These are phyloP conservation scores for Hetaerina titia DNA, from an alignment of 2,888 invertebrate genomes.

Conservation along the genomic window DNA sequence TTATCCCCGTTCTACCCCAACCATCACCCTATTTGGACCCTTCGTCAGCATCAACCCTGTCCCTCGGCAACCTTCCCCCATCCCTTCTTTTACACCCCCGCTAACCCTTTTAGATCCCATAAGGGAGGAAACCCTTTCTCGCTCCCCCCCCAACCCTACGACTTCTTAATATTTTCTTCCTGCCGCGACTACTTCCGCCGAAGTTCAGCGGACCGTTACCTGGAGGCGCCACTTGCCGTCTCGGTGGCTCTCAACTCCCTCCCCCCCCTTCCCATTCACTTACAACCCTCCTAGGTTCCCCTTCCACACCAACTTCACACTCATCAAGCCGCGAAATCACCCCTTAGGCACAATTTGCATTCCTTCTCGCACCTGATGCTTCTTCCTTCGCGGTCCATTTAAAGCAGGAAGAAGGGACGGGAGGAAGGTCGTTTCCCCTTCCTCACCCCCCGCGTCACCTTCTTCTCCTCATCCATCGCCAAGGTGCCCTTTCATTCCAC, in stretches of 20 bases:
- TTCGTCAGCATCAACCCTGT: not conserved
- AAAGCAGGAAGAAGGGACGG: not conserved
- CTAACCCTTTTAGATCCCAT: not conserved
- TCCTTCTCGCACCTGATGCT: slow-evolving; percentile 60
- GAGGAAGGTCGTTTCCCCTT: not conserved
- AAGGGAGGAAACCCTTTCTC: not conserved
- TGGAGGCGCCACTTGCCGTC: not conserved
- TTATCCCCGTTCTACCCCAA: not conserved
- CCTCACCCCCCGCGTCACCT: not conserved
- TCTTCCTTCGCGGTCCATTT: slow-evolving; percentile 43
- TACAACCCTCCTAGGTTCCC: not conserved
- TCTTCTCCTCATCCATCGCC: not conserved
- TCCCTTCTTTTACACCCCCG: not conserved
- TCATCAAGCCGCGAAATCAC: slow-evolving; percentile 41
- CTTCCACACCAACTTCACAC: not conserved
- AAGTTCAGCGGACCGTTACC: not conserved
- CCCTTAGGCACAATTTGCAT: slow-evolving; percentile 42
- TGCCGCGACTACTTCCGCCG: not conserved
- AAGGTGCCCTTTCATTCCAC: not conserved
- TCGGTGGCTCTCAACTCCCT: not conserved
- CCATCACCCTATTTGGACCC: not conserved
- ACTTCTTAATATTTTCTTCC: not conserved
- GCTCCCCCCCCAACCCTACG: not conserved
- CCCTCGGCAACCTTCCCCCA: not conserved
- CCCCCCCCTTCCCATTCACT: too few species aligned